These are phyloP conservation scores for Ips typographus DNA, from an alignment of 1,140 invertebrate species.

Conservation along the genomic window DNA sequence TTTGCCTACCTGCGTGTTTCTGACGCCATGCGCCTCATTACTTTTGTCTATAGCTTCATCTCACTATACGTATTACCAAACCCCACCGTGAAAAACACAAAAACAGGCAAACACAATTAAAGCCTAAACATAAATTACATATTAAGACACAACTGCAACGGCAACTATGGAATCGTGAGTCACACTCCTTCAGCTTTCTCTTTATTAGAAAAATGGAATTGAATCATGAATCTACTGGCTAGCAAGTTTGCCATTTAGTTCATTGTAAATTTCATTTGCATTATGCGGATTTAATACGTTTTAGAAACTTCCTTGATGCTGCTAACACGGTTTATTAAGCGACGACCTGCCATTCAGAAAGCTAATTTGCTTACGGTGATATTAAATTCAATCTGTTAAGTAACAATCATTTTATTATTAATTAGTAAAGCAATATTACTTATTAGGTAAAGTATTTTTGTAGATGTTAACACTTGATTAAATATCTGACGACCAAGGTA, in stretches of 20 bases:
- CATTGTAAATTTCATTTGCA: neutral
- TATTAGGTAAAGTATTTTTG: too few species aligned
- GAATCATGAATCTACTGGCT: neutral
- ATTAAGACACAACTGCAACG: conserved; percentile 13
- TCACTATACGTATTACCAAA: neutral
- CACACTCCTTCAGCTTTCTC: conserved; percentile 28
- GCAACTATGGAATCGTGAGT: conserved; percentile 17
- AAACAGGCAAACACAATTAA: conserved; percentile 8
- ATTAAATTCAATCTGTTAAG: too few species aligned
- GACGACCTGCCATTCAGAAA: neutral
- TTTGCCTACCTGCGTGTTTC: conserved; percentile 25
- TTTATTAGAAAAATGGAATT: conserved; percentile 24
- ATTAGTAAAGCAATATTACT: too few species aligned
- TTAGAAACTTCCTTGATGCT: neutral
- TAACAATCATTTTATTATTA: too few species aligned
- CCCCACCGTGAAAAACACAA: neutral
- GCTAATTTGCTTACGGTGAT: neutral
- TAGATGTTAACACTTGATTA: too few species aligned
- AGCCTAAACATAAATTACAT: conserved; percentile 15
- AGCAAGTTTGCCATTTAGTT: neutral
- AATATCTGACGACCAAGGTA: too few species aligned
- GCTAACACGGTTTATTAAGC: neutral
- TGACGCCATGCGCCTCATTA: conserved; percentile 1
- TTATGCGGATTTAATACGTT: neutral
- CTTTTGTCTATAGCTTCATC: neutral